Percentiles rank a stretch among this genome's conserved stretches.
phyloP scores from a whole-genome alignment of 2,113 vertebrate genomes.

The Electrona antarctica region DNA sequence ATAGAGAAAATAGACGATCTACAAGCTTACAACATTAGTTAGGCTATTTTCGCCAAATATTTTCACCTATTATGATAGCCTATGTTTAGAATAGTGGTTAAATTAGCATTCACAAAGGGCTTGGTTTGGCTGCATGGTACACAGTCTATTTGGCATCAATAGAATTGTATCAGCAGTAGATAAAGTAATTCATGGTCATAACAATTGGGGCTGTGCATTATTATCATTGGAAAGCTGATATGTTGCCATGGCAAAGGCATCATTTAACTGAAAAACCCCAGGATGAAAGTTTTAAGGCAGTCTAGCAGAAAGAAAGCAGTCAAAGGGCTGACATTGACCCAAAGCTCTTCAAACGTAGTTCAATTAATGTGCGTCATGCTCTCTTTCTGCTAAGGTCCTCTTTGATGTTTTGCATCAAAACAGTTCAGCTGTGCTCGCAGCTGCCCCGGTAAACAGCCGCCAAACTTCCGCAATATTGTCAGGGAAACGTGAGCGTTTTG shows the following conservation, averaged over 20 bases:
- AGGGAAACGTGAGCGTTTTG: conserved; percentile 32
- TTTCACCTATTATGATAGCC: too few species aligned
- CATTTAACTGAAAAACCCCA: conserved; percentile 34
- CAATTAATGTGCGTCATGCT: conserved; percentile 25
- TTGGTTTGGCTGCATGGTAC: conserved; percentile 1
- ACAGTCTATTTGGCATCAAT: not conserved
- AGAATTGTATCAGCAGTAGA: not conserved
- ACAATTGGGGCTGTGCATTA: not conserved
- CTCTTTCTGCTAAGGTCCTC: conserved; percentile 32
- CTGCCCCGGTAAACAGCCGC: conserved; percentile 21
- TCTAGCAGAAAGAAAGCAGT: conserved; percentile 41
- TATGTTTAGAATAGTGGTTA: not conserved
- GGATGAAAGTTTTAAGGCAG: conserved; percentile 39
- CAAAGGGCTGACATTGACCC: conserved; percentile 36
- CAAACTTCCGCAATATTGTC: conserved; percentile 52
- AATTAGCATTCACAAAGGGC: conserved; percentile 8
- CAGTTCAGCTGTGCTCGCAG: conserved; percentile 23
- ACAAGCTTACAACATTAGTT: too few species aligned
- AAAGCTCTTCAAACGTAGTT: conserved; percentile 25
- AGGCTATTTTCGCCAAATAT: too few species aligned
- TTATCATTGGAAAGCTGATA: not conserved
- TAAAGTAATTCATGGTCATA: not conserved
- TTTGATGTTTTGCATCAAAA: conserved; percentile 64
- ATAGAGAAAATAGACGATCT: too few species aligned
- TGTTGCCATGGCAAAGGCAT: conserved; percentile 27